These are phyloP conservation scores for Cryptocephalus primarius DNA, from an alignment of 2,888 invertebrate species.

Conservation along the genomic window DNA sequence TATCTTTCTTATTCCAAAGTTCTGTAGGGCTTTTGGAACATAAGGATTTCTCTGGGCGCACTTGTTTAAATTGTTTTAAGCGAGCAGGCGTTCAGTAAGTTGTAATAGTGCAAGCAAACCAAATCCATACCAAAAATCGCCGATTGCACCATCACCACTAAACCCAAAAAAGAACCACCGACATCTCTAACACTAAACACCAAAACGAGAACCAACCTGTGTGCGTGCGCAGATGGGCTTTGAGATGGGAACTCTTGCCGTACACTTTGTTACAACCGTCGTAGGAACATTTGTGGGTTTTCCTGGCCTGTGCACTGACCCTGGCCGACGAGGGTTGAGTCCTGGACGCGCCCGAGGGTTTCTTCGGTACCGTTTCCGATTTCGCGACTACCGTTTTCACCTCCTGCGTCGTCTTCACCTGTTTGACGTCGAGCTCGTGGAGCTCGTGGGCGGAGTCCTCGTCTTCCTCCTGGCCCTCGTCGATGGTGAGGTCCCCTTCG, in stretches of 20 bases:
- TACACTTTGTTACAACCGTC: conserved; percentile 51
- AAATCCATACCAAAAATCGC: too few relatives aligned
- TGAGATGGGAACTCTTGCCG: conserved; percentile 54
- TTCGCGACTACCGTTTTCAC: neutral
- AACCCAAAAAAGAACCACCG: too few relatives aligned
- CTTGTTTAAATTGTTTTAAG: too few relatives aligned
- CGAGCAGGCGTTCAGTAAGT: too few relatives aligned
- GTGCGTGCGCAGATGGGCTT: conserved; percentile 53
- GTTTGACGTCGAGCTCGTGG: neutral
- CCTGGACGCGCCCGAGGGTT: conserved; percentile 12
- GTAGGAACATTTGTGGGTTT: conserved; percentile 48
- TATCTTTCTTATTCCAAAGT: too few relatives aligned
- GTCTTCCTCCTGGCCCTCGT: conserved; percentile 19
- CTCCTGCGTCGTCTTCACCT: neutral
- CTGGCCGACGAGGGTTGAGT: conserved; percentile 20
- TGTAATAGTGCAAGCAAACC: too few relatives aligned
- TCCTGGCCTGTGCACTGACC: conserved; percentile 29
- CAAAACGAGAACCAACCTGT: conserved; percentile 40
- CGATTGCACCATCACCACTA: too few relatives aligned
- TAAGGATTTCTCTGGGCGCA: too few relatives aligned
- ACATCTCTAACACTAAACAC: too few relatives aligned
- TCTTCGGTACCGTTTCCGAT: neutral
- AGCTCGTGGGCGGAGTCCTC: neutral
- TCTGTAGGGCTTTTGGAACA: too few relatives aligned
- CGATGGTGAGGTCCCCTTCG: conserved; percentile 26